Evolutionary conservation across 2,888 invertebrate species (phyloP), one percentile per base, ranked within the genome.

Genomic region (Drosophila kuntzei): DNA sequence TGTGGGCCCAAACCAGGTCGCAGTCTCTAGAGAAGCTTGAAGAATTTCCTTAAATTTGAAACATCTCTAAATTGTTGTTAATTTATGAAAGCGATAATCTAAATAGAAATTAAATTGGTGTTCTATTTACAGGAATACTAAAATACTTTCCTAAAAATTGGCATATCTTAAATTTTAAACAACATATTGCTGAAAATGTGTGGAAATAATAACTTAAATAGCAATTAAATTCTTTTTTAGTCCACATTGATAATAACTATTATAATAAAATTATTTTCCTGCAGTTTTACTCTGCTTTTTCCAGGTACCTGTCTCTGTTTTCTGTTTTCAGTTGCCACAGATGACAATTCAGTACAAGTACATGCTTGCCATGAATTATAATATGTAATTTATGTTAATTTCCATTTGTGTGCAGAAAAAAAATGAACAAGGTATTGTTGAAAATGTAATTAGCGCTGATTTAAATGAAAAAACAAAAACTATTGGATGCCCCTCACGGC

Each of bases 361-460:
- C 44, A 53, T 49, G 47, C 20, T 58, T 49, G 75, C 46, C 44
- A 79, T 79, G 69, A 74, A 75, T 75, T 75, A 79, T 63, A 74
- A 74, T 68, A 50, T 60, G 63, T 74, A 63, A 75, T 75, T 75
- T 75, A 75, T 75, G 79, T 63, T 50, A 75, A 75, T 75, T 79
- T 79, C 57, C 53, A 37, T 20, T 46, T 32, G 54, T 60, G 32
- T 20, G 34, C 46, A 44, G 44, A 63, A 53, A 57, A n/a, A 2
- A 7, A 8, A 9, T n/a, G n/a, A 29, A 20, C 44, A 55, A 55
- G 43, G 44, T 53, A 44, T 57, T 46, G 55, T 54, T 58, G 44
- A 25, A 46, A 62, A 64, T 58, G 84, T 84, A 80, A 80, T 87
- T 83, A 86, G 83, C 77, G 58, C 11, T 32, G 64, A 64, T 67